Evolutionary conservation across 2,888 invertebrate species (phyloP).

Genomic region (Rhimphoctona megacephalus): DNA sequence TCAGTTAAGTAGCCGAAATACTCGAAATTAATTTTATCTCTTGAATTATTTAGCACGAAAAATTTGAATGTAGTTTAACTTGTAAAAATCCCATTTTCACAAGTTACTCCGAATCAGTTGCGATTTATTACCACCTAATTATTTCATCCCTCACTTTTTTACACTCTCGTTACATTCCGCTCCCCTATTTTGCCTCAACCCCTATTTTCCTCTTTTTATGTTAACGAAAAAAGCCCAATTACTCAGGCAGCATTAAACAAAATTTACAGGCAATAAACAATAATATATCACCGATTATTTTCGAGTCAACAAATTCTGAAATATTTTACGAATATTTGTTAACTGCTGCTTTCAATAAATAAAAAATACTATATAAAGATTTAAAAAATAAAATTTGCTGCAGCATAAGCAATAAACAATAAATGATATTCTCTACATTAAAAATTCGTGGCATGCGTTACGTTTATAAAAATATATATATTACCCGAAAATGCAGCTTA

Average conservation of each 20-base stretch:
- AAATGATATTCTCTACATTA: not conserved
- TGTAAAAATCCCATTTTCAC: not conserved
- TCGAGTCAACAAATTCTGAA: not conserved
- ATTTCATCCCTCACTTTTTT: not conserved
- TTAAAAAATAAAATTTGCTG: not conserved
- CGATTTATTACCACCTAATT: not conserved
- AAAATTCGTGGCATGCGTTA: not conserved
- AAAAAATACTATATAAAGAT: not conserved
- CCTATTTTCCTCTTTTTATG: not conserved
- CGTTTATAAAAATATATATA: not conserved
- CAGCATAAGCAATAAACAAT: not conserved
- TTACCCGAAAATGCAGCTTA: not conserved
- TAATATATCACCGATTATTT: not conserved
- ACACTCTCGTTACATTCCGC: not conserved
- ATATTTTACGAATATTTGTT: not conserved
- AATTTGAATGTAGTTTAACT: no score
- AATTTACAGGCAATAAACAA: not conserved
- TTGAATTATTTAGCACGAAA: not conserved
- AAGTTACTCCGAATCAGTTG: not conserved
- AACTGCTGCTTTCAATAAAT: not conserved
- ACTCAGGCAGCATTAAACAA: not conserved
- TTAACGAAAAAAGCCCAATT: not conserved
- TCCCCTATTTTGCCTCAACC: not conserved
- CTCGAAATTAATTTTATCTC: slow-evolving; percentile 1
- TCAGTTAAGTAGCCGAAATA: not conserved